Evolutionary conservation across 2,113 vertebrate species (phyloP), one percentile per base, ranked within the genome.

Genomic region (Oxygymnocypris stewartii): DNA sequence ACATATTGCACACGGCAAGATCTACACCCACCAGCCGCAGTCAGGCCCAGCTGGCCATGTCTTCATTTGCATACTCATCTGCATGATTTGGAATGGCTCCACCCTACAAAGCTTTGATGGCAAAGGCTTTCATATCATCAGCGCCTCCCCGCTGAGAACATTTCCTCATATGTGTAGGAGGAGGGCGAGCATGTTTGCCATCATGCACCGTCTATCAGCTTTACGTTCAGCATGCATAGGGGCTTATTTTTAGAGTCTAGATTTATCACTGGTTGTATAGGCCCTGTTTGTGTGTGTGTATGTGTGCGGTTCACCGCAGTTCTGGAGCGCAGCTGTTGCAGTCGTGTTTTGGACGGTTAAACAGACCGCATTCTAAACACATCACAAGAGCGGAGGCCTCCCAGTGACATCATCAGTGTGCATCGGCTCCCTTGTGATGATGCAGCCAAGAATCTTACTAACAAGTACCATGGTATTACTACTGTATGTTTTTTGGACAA

Each of bases 31-130:
- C 87, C 84, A 80, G 44, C 61, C 65, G 3, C n/a, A n/a, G n/a
- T n/a, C n/a, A n/a, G n/a, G n/a, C n/a, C n/a, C n/a, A n/a, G 90
- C 91, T 92, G 89, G 85, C 86, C 79, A 61, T 65, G 78, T 25
- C 78, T 90, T 90, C 88, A 88, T 88, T 88, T 88, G 80, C 85
- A 87, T 87, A 82, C 84, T 87, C 57, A 77, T 85, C 87, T 85
- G 57, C 69, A 79, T 73, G 82, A 84, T 90, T 84, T 90, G 85
- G 87, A 86, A 75, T 73, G 25, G 61, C 87, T 85, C 88, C 88
- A 84, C 81, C 90, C 85, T 75, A 71, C 83, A 87, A 74, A 87
- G 82, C 86, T 92, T 90, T 92, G 88, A 92, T 93, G 93, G 88
- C 90, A 87, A 82, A 78, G 78, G 42, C 80, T 87, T 88, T 88